Percentiles rank a stretch among this genome's conserved stretches.
phyloP scores from a whole-genome alignment of 2,888 invertebrate genomes.

The Pasiphila rectangulata region DNA sequence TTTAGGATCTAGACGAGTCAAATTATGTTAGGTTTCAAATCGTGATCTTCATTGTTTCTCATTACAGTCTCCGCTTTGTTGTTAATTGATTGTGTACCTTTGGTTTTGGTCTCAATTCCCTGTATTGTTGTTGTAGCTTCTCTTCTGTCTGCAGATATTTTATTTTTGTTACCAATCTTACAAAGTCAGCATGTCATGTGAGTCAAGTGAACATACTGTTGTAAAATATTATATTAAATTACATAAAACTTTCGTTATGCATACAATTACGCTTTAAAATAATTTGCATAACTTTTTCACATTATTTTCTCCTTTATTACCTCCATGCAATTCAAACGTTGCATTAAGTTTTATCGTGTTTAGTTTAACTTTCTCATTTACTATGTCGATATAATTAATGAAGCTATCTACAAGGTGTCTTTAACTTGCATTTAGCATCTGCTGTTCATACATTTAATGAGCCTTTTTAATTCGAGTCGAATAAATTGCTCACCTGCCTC shows the following conservation, averaged over 20 bases:
- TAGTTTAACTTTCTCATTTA: background rate
- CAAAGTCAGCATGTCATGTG: too few relatives aligned
- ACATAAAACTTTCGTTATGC: background rate
- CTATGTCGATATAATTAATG: background rate
- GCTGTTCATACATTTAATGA: too few relatives aligned
- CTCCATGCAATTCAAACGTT: background rate
- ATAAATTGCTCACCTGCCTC: too few relatives aligned
- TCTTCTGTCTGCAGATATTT: background rate
- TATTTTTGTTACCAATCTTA: background rate
- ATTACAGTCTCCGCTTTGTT: background rate
- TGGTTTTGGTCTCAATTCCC: too few relatives aligned
- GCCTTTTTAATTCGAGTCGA: too few relatives aligned
- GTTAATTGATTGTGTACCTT: too few relatives aligned
- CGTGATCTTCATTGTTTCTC: background rate
- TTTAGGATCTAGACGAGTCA: constrained; percentile 5
- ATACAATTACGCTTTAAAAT: constrained; percentile 5
- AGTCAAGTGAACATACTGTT: too few relatives aligned
- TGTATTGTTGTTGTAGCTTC: too few relatives aligned
- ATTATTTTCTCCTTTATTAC: constrained; percentile 6
- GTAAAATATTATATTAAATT: too few relatives aligned
- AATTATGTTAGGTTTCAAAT: constrained; percentile 1
- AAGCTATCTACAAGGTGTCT: background rate
- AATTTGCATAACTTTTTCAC: constrained; percentile 7
- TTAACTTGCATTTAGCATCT: background rate
- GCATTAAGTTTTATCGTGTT: background rate